phyloP scores from a whole-genome alignment of 2,113 vertebrate genomes.

The Thamnophis sirtalis region DNA sequence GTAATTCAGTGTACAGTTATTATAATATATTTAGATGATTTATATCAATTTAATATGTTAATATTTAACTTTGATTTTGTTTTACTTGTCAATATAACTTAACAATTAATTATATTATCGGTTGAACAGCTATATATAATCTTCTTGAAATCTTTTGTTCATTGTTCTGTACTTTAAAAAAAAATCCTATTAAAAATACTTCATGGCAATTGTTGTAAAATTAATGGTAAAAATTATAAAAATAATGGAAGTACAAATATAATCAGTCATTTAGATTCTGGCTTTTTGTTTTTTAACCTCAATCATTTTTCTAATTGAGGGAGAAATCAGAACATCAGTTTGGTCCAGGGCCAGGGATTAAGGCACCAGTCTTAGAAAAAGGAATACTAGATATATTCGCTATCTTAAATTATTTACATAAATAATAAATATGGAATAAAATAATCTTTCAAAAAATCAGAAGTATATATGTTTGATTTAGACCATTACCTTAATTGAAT shows the following conservation, averaged over 20 bases:
- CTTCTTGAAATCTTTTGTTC: not conserved
- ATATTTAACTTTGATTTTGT: not conserved
- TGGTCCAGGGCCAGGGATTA: no score
- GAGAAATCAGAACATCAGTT: no score
- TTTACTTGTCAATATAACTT: not conserved
- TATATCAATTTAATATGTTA: not conserved
- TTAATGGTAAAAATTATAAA: conserved; percentile 64
- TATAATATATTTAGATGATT: not conserved
- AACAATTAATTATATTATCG: not conserved
- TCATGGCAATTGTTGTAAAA: conserved; percentile 66
- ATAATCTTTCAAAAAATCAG: conserved; percentile 44
- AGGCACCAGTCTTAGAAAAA: not conserved
- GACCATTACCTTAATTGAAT: conserved; percentile 39
- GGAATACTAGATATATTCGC: not conserved
- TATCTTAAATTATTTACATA: not conserved
- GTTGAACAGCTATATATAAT: not conserved
- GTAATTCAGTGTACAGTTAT: not conserved
- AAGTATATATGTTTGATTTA: conserved; percentile 40
- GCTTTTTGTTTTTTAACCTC: conserved; percentile 19
- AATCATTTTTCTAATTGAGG: conserved; percentile 65
- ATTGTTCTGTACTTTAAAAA: not conserved
- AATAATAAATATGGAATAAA: not conserved
- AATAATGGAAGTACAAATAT: conserved; percentile 73
- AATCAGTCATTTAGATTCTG: conserved; percentile 69
- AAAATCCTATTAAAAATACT: not conserved